Base-by-base conservation (phyloP, 1,140 invertebrate species). In the Drosophila pruinosa region DNA sequence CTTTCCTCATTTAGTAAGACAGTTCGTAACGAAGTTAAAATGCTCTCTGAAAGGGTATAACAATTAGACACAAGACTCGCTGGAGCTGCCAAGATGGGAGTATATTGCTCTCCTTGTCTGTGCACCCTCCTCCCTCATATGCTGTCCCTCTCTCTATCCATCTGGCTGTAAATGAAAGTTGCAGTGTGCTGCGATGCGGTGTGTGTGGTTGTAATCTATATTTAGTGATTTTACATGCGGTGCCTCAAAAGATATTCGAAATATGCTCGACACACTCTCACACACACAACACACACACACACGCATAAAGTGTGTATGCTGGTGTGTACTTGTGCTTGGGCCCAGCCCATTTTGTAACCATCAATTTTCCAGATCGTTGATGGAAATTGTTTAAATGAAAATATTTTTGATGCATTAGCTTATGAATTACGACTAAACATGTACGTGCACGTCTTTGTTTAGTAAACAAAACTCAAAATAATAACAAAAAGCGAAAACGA, bases 211-310 rank as follows among this genome's bases (percentile, higher is more conserved):
- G 82, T 88, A 88, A 88, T 88, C 82, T 88, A 88, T 88, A 88
- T 88, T 88, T 88, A 88, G 82, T 88, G 82, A 88, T 81, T 88
- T 88, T 88, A 88, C 82, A 88, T 88, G 82, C 82, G 82, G 82
- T 88, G 72, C 70, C 81, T 75, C 62, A 75, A 86, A 72, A 81
- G 82, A 81, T 86, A 88, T 86, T 86, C 70, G 64, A 85, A 86
- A 77, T 75, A 86, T 85, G 81, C 39, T 58, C 39, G 39, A 45
- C 56, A 58, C 56, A 58, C 56, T 28, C 26, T n/a, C 12, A 38
- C 56, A 34, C 2, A 21, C 12, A 24, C 28, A 38, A n/a, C 24
- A 19, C 41, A 54, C 34, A 70, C 10, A 61, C 6, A 58, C 15
- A 57, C 15, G 21, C 10, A 34, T 15, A 17, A 10, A 4, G 14